These are phyloP conservation scores for Drosophila grimshawi DNA, from an alignment of 1,140 invertebrate species.

Conservation along the genomic window DNA sequence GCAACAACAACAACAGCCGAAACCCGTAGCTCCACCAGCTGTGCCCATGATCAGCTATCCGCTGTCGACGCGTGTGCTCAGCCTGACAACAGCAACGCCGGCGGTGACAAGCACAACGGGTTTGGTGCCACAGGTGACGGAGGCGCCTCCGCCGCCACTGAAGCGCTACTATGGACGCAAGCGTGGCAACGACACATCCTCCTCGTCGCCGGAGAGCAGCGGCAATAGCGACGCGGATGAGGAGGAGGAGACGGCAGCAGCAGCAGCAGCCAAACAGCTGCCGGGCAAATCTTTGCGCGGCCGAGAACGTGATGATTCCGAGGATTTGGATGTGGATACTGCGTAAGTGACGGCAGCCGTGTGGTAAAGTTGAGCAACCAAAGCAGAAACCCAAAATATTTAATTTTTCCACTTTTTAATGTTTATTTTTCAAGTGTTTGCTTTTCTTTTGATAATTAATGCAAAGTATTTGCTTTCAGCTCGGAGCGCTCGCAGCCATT, in stretches of 20 bases:
- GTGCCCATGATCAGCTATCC: slow-evolving; percentile 75
- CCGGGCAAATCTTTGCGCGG: slow-evolving; percentile 64
- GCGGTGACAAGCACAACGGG: background rate
- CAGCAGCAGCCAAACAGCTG: slow-evolving; percentile 41
- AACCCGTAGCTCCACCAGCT: slow-evolving; percentile 4
- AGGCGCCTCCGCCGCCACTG: slow-evolving; percentile 81
- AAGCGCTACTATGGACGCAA: slow-evolving; percentile 89
- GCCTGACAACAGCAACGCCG: slow-evolving; percentile 16
- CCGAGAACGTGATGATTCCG: slow-evolving; percentile 64
- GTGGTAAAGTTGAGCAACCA: slow-evolving; percentile 74
- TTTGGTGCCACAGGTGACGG: slow-evolving; percentile 56
- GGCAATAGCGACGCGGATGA: slow-evolving; percentile 64
- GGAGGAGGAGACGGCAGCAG: slow-evolving; percentile 44
- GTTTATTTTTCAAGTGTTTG: background rate
- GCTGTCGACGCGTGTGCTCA: slow-evolving; percentile 50
- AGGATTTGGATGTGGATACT: slow-evolving; percentile 81
- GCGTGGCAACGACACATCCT: slow-evolving; percentile 86
- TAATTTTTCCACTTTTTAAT: background rate
- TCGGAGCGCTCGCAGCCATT: slow-evolving; percentile 76
- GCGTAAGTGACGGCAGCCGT: slow-evolving; percentile 72
- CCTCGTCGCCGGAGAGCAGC: slow-evolving; percentile 64
- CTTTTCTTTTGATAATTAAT: background rate
- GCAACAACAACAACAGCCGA: slow-evolving; percentile 18
- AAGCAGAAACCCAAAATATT: background rate
- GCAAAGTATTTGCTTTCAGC: slow-evolving; percentile 50